Conservation (phyloP, 2,888 invertebrate genomes). For the Abscondita cerata region DNA sequence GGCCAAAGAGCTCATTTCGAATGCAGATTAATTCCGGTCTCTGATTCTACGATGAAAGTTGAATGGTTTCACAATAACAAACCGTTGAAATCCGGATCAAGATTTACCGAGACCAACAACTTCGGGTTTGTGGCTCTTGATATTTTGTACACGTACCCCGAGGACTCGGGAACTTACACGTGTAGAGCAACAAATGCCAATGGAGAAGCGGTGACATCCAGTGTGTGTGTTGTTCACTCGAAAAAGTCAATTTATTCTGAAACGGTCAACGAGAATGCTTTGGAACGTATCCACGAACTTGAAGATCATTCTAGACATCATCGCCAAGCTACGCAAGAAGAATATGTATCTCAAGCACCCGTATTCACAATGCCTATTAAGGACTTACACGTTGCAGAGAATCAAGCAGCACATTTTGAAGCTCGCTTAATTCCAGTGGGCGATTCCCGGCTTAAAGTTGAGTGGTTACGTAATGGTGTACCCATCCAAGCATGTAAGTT, state of each 20-base stretch:
- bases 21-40: conserved; percentile 91
- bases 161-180: conserved; percentile 96
- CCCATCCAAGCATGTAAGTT: conserved; percentile 85
- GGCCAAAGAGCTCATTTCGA: conserved; percentile 95
- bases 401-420: conserved; percentile 93
- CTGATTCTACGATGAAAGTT: conserved; percentile 91
- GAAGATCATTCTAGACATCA: conserved; percentile 82
- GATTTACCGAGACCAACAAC: conserved; percentile 95
- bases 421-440: conserved; percentile 93
- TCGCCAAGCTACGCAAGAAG: conserved; percentile 76
- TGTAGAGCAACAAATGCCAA: conserved; percentile 90
- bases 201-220: conserved; percentile 93
- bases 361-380: conserved; percentile 92
- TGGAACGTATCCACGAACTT: conserved; percentile 80
- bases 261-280: conserved; percentile 86
- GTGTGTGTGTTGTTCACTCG: conserved; percentile 81
- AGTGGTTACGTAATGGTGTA: conserved; percentile 92
- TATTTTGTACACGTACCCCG: conserved; percentile 93
- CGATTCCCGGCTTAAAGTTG: conserved; percentile 89
- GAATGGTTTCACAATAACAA: conserved; percentile 95
- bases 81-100: conserved; percentile 89
- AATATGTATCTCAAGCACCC: conserved; percentile 84
- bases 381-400: conserved; percentile 85
- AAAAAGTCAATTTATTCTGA: conserved; percentile 86
- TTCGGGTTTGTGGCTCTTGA: conserved; percentile 98